Evolutionary conservation across 2,797 vertebrate genomes (phyloP), one percentile per base, ranked within the genome.

Genomic region (Phoebastria nigripes): DNA sequence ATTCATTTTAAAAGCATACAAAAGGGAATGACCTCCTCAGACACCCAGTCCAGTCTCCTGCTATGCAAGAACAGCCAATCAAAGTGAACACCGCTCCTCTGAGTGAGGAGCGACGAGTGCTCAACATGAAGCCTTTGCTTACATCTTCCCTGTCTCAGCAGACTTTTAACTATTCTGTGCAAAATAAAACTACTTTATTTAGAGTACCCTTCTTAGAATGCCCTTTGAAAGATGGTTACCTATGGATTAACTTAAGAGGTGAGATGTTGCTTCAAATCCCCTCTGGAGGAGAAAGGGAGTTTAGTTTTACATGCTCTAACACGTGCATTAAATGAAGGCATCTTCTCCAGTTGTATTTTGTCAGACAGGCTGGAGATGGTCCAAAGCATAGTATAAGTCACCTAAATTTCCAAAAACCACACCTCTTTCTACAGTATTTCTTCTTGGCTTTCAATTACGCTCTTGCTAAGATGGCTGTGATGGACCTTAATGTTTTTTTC

Each of bases 101-200:
- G 58, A 62, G 49, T 9, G 52, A 67, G 5, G 15, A 67, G 46
- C 0, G 3, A 67, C 5, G 12, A 67, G 46, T 0, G 2, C 66
- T 70, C 24, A 77, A 51, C 35, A 24, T 1, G 11, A n/a, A 87
- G 33, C 28, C 37, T 33, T 20, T 46, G 37, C 47, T 79, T 52
- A 55, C 9, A 15, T n/a, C 81, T 78, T 71, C 42, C 33, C 21
- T 70, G 42, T 13, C 55, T 77, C 74, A 77, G 79, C 42, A 87
- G 46, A 87, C 80, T 84, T 89, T 58, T 47, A 85, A 87, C 55
- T 66, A 21, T 65, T 80, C 28, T 66, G 24, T 69, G 71, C 47
- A 89, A 95, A 89, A 76, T 12, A 39, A 58, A 77, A 44, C 28
- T 11, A 46, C 17, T 25, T 33, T 39, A 11, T 70, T 67, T 58